phyloP scores from a whole-genome alignment of 2,113 vertebrate genomes.

The Perca flavescens region DNA sequence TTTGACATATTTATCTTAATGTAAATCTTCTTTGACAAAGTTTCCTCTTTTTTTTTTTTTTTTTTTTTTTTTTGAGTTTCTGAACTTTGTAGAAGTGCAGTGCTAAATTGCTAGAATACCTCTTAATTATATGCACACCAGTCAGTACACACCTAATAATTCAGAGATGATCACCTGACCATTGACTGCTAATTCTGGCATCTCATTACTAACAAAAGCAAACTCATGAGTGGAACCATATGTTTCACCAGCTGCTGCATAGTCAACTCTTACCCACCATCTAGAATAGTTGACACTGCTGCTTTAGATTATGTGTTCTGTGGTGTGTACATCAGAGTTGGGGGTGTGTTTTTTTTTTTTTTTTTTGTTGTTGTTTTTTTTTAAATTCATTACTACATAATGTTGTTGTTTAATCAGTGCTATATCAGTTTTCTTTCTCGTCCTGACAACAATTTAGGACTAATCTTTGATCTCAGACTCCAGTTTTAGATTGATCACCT shows the following conservation, averaged over 20 bases:
- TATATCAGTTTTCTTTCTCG: background rate
- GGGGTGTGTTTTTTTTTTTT: too few relatives aligned
- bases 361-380: too few relatives aligned
- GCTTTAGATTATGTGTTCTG: background rate
- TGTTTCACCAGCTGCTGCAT: constrained; percentile 32
- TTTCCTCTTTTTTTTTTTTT: too few relatives aligned
- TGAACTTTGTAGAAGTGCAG: background rate
- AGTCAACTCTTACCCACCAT: background rate
- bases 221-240: constrained; percentile 17
- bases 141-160: background rate
- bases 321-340: too few relatives aligned
- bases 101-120: background rate
- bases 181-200: background rate
- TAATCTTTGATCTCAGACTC: background rate
- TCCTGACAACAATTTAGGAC: background rate
- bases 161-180: background rate
- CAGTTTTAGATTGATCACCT: background rate
- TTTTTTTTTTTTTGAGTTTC: too few relatives aligned
- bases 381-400: background rate
- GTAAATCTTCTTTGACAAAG: too few relatives aligned
- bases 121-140: background rate
- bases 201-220: background rate
- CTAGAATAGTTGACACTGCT: background rate
- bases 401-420: constrained; percentile 6
- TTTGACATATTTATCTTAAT: too few relatives aligned